A percentile compares a stretch with the other conserved stretches of the same genome.
Conservation (phyloP, 2,797 vertebrate genomes). For the Enteromius mattozi region DNA sequence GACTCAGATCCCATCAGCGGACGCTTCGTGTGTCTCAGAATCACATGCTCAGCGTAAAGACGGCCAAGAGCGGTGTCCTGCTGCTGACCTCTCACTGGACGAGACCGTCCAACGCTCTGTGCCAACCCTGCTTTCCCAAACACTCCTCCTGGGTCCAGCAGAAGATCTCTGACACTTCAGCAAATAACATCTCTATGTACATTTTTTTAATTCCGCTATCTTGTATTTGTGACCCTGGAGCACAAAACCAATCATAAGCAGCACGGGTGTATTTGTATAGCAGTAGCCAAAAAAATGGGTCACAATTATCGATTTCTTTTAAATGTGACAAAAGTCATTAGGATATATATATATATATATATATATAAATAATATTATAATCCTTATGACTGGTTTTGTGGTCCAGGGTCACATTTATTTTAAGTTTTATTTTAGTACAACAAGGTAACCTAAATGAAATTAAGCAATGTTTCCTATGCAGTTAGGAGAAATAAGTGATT, state of each 20-base stretch:
- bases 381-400: no score
- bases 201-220: no score
- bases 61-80: conserved; percentile 58
- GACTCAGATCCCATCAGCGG: conserved; percentile 77
- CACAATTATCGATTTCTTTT: no score
- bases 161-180: neutral
- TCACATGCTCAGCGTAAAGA: conserved; percentile 76
- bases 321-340: no score
- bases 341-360: no score
- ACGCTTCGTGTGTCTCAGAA: conserved; percentile 73
- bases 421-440: neutral
- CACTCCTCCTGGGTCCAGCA: conserved; percentile 23
- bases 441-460: neutral
- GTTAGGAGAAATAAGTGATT: neutral
- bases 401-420: no score
- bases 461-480: neutral
- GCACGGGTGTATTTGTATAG: no score
- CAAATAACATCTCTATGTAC: no score
- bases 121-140: conserved; percentile 35
- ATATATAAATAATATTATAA: no score
- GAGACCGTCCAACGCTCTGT: conserved; percentile 38
- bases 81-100: conserved; percentile 67
- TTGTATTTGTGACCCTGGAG: no score
- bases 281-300: no score
- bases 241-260: no score